Evolutionary conservation across 2,113 vertebrate species (phyloP).

Genomic region (Elephas maximus): DNA sequence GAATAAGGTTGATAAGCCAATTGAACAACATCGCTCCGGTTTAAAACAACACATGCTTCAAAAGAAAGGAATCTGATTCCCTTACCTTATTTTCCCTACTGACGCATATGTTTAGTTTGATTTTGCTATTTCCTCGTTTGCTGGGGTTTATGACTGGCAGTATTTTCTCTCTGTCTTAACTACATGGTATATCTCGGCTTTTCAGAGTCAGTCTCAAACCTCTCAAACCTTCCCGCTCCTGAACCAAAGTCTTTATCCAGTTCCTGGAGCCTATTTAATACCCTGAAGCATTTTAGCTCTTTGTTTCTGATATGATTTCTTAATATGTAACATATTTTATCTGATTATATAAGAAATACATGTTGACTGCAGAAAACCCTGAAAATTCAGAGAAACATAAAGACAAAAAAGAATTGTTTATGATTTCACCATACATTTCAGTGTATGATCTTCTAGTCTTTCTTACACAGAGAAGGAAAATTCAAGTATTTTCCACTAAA

Average conservation of each 20-base stretch:
- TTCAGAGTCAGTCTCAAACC: neutral
- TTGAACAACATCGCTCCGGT: slow-evolving; percentile 11
- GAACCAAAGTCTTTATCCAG: neutral
- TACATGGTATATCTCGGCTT: neutral
- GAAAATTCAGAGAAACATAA: slow-evolving; percentile 43
- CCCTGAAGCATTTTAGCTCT: slow-evolving; percentile 22
- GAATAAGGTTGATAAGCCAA: slow-evolving; percentile 21
- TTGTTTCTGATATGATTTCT: slow-evolving; percentile 48
- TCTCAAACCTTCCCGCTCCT: neutral
- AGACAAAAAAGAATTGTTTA: slow-evolving; percentile 35
- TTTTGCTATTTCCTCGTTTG: slow-evolving; percentile 22
- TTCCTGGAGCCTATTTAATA: neutral
- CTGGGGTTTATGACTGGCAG: neutral
- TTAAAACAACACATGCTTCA: slow-evolving; percentile 54
- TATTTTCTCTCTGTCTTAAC: neutral
- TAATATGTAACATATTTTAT: slow-evolving; percentile 50
- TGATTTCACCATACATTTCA: slow-evolving; percentile 52
- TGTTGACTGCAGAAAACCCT: slow-evolving; percentile 13
- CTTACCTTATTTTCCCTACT: neutral
- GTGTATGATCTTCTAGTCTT: neutral
- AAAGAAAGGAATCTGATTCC: slow-evolving; percentile 20
- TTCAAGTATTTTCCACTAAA: too few relatives aligned
- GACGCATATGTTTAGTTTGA: neutral
- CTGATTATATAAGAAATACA: slow-evolving; percentile 5
- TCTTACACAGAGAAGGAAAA: neutral